Evolutionary conservation across 2,113 vertebrate species (phyloP).

Genomic region (Sturnus vulgaris): DNA sequence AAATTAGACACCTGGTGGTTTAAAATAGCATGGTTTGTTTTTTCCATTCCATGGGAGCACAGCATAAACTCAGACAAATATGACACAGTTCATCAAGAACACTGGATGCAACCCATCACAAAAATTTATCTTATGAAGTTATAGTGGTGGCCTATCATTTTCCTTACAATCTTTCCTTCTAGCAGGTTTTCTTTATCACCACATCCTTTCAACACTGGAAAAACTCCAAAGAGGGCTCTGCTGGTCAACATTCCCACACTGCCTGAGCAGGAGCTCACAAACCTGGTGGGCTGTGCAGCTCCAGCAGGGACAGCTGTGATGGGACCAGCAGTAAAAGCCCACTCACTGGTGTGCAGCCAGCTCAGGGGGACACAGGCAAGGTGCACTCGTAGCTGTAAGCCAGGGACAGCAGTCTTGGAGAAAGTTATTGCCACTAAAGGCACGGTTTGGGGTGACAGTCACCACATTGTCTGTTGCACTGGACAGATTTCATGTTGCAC

Average conservation of each 20-base stretch:
- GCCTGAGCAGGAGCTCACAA: background rate
- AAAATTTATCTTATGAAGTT: background rate
- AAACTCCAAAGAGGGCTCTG: background rate
- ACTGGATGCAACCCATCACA: background rate
- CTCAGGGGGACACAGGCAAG: background rate
- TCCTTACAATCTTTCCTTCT: background rate
- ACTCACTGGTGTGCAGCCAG: background rate
- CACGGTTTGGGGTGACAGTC: background rate
- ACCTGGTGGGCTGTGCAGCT: background rate
- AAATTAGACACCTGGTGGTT: background rate
- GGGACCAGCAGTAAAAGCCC: background rate
- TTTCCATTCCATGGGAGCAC: background rate
- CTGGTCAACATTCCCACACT: background rate
- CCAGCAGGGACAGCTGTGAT: background rate
- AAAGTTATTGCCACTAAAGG: background rate
- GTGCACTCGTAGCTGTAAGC: fast-evolving
- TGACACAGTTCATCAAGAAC: background rate
- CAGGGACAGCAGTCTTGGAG: background rate
- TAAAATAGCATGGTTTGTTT: background rate
- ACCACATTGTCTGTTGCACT: background rate
- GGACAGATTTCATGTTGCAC: fast-evolving
- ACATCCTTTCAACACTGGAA: background rate
- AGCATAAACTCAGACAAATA: background rate
- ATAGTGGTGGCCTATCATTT: fast-evolving
- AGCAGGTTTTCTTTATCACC: background rate